phyloP scores from a whole-genome alignment of 2,797 vertebrate species.

The Pteropus rufus region DNA sequence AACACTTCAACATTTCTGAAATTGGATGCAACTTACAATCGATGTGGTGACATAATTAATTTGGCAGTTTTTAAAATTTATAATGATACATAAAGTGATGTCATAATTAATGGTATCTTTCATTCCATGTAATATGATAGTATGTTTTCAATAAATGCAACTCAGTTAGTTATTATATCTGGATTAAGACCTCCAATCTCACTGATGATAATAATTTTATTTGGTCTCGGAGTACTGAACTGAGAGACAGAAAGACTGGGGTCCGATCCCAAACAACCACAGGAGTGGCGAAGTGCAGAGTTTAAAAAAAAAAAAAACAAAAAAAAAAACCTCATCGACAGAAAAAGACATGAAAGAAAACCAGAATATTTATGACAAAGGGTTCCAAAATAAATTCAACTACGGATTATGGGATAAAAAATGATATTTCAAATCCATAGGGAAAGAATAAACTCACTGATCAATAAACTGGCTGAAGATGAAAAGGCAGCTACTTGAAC shows the following conservation, averaged over 20 bases:
- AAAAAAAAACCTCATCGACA: not conserved
- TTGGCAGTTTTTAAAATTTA: not conserved
- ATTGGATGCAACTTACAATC: not conserved
- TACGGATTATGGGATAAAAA: not conserved
- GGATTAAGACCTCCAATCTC: not conserved
- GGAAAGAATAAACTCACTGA: not conserved
- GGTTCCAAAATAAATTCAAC: not conserved
- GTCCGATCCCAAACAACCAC: not conserved
- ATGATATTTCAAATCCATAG: not conserved
- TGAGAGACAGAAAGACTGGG: not conserved
- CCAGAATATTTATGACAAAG: not conserved
- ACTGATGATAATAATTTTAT: not conserved
- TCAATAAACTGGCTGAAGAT: not conserved
- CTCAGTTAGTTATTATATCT: not conserved
- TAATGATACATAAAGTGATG: conserved; percentile 1
- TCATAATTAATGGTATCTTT: not conserved
- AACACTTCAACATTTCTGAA: conserved; percentile 17
- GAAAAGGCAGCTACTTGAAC: not conserved
- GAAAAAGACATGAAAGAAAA: not conserved
- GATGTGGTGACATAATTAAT: not conserved
- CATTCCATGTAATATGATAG: not conserved
- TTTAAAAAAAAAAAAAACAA: not conserved
- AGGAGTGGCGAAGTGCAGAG: rapidly evolving
- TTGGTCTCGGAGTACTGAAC: not conserved
- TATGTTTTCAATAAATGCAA: conserved; percentile 31